Evolutionary conservation across 2,888 invertebrate genomes (phyloP), one percentile per base, ranked within the genome.

Genomic region (Glaucopsyche alexis): DNA sequence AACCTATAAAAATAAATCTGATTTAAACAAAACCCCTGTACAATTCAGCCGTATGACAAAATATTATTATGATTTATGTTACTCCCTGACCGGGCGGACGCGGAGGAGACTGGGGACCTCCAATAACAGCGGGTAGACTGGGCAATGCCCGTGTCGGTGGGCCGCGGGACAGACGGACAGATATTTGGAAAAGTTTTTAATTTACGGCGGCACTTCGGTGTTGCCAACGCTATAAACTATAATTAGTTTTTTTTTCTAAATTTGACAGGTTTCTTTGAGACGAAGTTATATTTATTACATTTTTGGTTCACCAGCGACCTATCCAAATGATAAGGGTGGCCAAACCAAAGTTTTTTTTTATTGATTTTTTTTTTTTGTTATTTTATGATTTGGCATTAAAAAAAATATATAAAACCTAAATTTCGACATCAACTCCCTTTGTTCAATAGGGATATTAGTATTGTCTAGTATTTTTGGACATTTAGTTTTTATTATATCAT

Each of bases 171-270:
- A 52, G 16, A 52, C 52, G 70, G 77, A 76, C 76, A 75, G 76
- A 66, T 78, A 76, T 78, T 78, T 77, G 67, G 74, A 76, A 76
- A 76, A 74, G 70, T 2, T 77, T 75, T 75, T 73, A 76, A 78
- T 78, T 78, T 74, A 77, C 72, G 74, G 71, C 40, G 47, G 38
- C 14, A 13, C 29, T 52, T 52, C 16, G 52, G 52, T 16, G 52
- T 16, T 16, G 52, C n/a, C 19, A 19, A 19, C 9, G 55, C 19
- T 50, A 52, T 52, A 52, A 40, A 50, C 52, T 52, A 52, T 14
- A 50, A 64, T 38, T 64, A 29, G 64, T 55, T 55, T 64, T 29
- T 38, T 64, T 64, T 14, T 19, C 16, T 8, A 16, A 52, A 64
- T 19, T n/a, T 8, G 19, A 16, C 7, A 45, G 16, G 47, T 50